A percentile compares a stretch with the other conserved stretches of the same genome.
phyloP scores from a whole-genome alignment of 2,888 invertebrate genomes.

The Torymus tubicola region DNA sequence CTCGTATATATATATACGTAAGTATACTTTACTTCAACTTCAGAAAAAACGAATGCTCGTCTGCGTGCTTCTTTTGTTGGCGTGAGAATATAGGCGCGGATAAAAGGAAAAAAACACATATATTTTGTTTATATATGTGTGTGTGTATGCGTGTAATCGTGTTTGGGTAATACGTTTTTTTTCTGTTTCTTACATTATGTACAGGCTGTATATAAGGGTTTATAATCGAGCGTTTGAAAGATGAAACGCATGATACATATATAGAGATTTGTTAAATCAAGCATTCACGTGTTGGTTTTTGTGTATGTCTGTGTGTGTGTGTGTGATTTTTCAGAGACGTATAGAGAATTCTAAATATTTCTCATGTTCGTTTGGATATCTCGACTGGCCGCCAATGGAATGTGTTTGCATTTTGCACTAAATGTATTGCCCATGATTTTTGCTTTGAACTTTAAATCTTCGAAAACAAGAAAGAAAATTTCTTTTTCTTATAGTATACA shows the following conservation, averaged over 20 bases:
- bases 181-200: conserved; percentile 43
- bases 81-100: conserved; percentile 14
- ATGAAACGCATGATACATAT: conserved; percentile 35
- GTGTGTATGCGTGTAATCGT: background rate
- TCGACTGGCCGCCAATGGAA: conserved; percentile 12
- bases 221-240: conserved; percentile 29
- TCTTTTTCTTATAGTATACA: no score
- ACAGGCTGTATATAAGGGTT: conserved; percentile 43
- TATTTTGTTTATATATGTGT: no score
- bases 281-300: conserved; percentile 19
- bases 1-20: no score
- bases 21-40: conserved; percentile 17
- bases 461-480: no score
- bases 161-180: no score
- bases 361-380: conserved; percentile 25
- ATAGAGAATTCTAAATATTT: conserved; percentile 46
- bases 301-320: no score
- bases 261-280: conserved; percentile 16
- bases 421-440: no score
- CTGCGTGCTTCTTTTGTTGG: conserved; percentile 45
- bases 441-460: no score
- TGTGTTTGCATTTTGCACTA: background rate
- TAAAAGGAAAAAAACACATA: conserved; percentile 19
- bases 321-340: conserved; percentile 1
- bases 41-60: conserved; percentile 54